These are phyloP conservation scores for Alcis repandata DNA, from an alignment of 2,888 invertebrate species.

Conservation along the genomic window DNA sequence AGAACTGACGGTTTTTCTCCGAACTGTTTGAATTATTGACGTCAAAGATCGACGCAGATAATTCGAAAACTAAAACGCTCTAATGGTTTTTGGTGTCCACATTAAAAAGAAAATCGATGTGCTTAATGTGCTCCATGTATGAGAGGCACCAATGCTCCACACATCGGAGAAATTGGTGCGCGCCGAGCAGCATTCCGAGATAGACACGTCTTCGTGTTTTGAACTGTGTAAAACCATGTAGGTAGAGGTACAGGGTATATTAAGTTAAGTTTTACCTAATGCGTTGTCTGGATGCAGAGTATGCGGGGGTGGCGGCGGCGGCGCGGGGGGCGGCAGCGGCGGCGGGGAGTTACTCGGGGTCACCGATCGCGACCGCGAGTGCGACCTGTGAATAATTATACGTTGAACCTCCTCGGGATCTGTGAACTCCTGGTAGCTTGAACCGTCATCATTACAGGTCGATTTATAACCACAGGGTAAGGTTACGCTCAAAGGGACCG, in stretches of 20 bases:
- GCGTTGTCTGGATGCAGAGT: constrained; percentile 84
- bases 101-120: no score
- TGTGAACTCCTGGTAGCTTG: constrained; percentile 40
- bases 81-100: no score
- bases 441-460: constrained; percentile 14
- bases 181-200: neutral
- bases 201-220: neutral
- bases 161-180: no score
- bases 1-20: no score
- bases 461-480: neutral
- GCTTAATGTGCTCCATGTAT: no score
- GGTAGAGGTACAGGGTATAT: constrained; percentile 8
- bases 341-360: constrained; percentile 76
- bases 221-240: constrained; percentile 36
- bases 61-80: no score
- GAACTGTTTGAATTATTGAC: no score
- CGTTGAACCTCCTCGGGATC: constrained; percentile 34
- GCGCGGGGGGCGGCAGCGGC: constrained; percentile 67
- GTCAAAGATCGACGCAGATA: no score
- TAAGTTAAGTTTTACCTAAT: constrained; percentile 65
- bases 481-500: neutral
- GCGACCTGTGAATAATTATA: constrained; percentile 60
- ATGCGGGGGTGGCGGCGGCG: constrained; percentile 75
- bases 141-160: no score
- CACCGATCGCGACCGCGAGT: constrained; percentile 79